Evolutionary conservation across 2,797 vertebrate species (phyloP), one percentile per base, ranked within the genome.

Genomic region (Falco columbarius): DNA sequence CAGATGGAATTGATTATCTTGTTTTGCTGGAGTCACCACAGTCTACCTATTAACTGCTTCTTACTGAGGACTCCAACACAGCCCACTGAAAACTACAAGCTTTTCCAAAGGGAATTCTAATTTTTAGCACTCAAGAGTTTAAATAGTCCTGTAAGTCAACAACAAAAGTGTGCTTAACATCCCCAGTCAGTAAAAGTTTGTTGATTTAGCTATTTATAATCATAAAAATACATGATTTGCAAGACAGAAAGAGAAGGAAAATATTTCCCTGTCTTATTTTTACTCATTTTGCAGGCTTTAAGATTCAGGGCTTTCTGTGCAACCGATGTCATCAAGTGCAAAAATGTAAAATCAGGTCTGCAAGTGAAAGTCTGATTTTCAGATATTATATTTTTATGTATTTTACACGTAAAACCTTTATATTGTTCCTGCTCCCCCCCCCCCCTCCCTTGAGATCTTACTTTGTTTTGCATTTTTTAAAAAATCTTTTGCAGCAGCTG

Each of bases 141-240:
- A 91, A 94, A 92, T 65, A 94, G 92, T 38, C 92, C 81, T 71
- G 51, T 79, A 92, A 93, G 89, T 92, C 93, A 96, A 95, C 89
- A 93, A 91, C 2, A 1, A 59, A 95, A 97, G 89, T 68, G 90
- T 94, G 89, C 58, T 77, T 68, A 92, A 92, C 54, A 92, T 93
- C 58, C 16, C 54, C 58, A 30, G 81, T 91, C 93, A 93, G 74
- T 92, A 82, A 54, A 85, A 93, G 83, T 92, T 89, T 96, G 92
- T 96, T 96, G 92, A 72, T 93, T 81, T 92, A 94, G 93, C 93
- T 95, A 95, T 95, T 95, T 93, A 96, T 97, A 97, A 94, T 91
- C 3, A 85, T n/a, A 89, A 95, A 95, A 94, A 87, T 67, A 86
- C 75, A 74, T 26, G 59, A 96, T 95, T 68, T 83, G 65, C 79